Conservation (phyloP, 1,140 invertebrate species). For the Macrocentrus cingulum region DNA sequence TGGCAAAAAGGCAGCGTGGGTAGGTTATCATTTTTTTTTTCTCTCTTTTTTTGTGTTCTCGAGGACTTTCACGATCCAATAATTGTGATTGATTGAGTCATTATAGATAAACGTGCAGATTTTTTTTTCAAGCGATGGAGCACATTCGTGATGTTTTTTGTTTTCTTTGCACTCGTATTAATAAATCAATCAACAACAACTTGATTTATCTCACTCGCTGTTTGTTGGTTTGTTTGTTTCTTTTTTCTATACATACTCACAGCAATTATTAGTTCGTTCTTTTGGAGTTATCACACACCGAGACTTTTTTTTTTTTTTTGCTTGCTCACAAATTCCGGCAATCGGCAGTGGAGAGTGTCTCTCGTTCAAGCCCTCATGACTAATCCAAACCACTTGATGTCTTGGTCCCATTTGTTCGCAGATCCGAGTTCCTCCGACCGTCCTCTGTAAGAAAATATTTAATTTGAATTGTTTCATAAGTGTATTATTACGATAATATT, state of each 20-base stretch:
- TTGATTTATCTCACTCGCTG: not conserved
- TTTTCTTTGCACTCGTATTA: not conserved
- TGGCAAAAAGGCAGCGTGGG: slow-evolving; percentile 26
- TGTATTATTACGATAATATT: no score
- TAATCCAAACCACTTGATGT: slow-evolving; percentile 53
- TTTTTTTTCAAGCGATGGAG: no score
- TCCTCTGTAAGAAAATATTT: slow-evolving; percentile 47
- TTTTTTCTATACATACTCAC: slow-evolving; percentile 13
- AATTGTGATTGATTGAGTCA: slow-evolving; percentile 44
- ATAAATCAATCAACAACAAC: not conserved
- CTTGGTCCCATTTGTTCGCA: slow-evolving; percentile 61
- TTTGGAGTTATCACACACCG: slow-evolving; percentile 9
- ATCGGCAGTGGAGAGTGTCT: slow-evolving; percentile 49
- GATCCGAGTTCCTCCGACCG: slow-evolving; percentile 56
- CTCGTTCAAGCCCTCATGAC: slow-evolving; percentile 31
- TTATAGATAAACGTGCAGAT: no score
- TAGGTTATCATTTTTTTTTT: slow-evolving; percentile 7
- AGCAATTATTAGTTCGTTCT: not conserved
- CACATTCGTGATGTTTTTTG: no score
- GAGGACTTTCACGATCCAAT: no score
- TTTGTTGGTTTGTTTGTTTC: not conserved
- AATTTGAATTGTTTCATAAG: not conserved
- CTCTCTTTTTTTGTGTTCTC: no score
- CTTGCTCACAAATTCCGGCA: slow-evolving; percentile 27
- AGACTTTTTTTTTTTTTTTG: not conserved